Evolutionary conservation across 1,140 invertebrate species (phyloP), one percentile per base, ranked within the genome.

Genomic region (Ooceraea biroi): DNA sequence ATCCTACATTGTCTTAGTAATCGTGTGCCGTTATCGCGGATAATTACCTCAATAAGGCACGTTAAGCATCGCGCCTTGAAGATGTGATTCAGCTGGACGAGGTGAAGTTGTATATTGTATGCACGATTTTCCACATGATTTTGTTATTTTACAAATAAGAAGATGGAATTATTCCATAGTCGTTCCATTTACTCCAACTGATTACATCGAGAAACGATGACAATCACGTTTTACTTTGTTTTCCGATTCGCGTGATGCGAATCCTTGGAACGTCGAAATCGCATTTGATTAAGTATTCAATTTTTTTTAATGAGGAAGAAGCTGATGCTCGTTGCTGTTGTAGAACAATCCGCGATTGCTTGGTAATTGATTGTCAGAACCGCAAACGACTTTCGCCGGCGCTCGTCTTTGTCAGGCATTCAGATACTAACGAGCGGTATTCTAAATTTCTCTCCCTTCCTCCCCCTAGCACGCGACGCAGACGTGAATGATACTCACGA

Each of bases 331-430:
- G 55, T 48, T 58, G 8, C 22, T n/a, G 25, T 69, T 25, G n/a
- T 57, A 58, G n/a, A 68, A 78, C n/a, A 44, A 66, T 83, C 17
- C 19, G 10, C 19, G 57, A 61, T 66, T 2, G 17, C 58, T 22
- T 30, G 41, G 58, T 55, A 83, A 76, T 76, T 72, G 68, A 83
- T 82, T 83, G 50, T 74, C 52, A 60, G 57, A 61, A 65, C 41
- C 55, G 65, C 44, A 55, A 66, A 77, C 14, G 30, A 86, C 73
- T 86, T 77, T 85, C 82, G 82, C 72, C 63, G 30, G 36, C 36
- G 36, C 68, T 84, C 65, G 48, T 12, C 41, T 84, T 48, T 74
- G 57, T 82, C 55, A 61, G 52, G 8, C 30, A 65, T 52, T 22
- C 22, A 11, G 2, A 44, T 55, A 68, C 17, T 55, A 57, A 78